Evolutionary conservation across 2,797 vertebrate species (phyloP).

Genomic region (Vespertilio murinus): DNA sequence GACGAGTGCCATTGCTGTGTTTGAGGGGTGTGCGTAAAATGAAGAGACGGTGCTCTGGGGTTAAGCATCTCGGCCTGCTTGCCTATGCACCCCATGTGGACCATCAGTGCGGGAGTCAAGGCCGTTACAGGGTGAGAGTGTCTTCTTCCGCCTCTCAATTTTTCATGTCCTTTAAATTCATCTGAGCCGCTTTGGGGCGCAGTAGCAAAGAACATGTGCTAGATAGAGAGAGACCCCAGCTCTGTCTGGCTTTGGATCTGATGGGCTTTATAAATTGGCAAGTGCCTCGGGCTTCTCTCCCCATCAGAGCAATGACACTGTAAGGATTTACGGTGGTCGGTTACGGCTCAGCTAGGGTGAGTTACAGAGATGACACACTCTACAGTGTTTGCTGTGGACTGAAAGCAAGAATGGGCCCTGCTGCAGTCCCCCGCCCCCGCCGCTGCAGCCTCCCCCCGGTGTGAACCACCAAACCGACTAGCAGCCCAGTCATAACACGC

Average conservation of each 20-base stretch:
- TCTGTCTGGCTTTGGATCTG: not conserved
- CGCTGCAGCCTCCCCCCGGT: not conserved
- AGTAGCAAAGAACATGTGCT: not conserved
- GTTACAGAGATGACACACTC: not conserved
- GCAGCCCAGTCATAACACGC: not conserved
- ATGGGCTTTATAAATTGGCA: not conserved
- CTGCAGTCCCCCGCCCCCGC: rapidly evolving
- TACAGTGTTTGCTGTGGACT: not conserved
- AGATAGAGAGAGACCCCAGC: not conserved
- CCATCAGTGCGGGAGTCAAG: not conserved
- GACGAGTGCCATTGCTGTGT: not conserved
- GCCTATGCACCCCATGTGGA: not conserved
- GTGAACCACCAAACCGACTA: not conserved
- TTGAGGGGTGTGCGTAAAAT: not conserved
- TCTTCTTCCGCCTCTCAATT: not conserved
- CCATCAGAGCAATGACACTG: not conserved
- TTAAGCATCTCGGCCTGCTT: not conserved
- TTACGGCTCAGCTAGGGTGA: not conserved
- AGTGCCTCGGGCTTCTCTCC: not conserved
- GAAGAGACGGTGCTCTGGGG: not conserved
- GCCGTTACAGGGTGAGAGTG: not conserved
- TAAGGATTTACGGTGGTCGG: not conserved
- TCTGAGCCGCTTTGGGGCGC: not conserved
- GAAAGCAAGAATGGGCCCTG: not conserved
- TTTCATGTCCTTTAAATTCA: not conserved